A percentile compares a stretch with the other conserved stretches of the same genome.
These are phyloP conservation scores for Heliconius ismenius DNA, from an alignment of 2,888 invertebrate genomes.

Conservation along the genomic window DNA sequence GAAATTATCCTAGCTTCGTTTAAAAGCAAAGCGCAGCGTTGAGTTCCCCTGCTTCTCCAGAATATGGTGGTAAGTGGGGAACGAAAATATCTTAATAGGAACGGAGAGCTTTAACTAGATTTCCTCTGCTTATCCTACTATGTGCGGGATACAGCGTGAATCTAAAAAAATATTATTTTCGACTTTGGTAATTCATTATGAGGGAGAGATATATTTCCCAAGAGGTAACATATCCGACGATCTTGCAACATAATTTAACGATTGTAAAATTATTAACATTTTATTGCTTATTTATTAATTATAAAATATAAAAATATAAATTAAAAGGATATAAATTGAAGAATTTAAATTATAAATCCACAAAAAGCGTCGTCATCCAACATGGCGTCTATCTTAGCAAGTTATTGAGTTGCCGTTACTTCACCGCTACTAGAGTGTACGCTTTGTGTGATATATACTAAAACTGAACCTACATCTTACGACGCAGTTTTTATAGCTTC, in stretches of 20 bases:
- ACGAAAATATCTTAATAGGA: no score
- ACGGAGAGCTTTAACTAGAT: no score
- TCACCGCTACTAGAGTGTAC: slow-evolving; percentile 38
- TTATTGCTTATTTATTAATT: slow-evolving; percentile 5
- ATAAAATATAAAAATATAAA: slow-evolving; percentile 6
- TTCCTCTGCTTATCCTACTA: no score
- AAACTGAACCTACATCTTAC: neutral
- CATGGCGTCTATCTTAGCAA: slow-evolving; percentile 66
- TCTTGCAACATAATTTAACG: no score
- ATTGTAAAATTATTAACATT: neutral
- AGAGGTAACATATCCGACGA: neutral
- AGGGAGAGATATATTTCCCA: neutral
- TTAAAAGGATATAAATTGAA: slow-evolving; percentile 30
- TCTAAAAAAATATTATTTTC: neutral
- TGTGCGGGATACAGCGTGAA: no score
- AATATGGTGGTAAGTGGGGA: no score
- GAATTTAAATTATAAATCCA: slow-evolving; percentile 15
- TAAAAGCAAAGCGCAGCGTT: no score
- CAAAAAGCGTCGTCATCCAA: slow-evolving; percentile 63
- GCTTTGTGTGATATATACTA: neutral
- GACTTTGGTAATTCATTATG: neutral
- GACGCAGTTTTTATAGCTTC: no score
- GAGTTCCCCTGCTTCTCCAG: no score
- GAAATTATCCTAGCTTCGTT: no score
- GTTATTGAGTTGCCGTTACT: slow-evolving; percentile 54